Conservation (phyloP, 2,888 invertebrate species). For the Nephrotoma flavescens region DNA sequence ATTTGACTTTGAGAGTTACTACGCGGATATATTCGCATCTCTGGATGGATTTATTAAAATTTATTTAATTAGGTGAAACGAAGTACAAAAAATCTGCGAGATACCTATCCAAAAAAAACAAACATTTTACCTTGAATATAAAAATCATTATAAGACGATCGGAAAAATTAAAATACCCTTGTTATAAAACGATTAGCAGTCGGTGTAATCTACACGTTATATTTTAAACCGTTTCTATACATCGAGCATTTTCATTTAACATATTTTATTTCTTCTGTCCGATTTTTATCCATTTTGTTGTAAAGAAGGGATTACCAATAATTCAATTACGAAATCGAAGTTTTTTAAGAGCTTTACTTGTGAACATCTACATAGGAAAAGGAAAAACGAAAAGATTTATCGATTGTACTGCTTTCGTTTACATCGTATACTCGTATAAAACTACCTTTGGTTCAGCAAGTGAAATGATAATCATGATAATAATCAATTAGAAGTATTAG, state of each 20-base stretch:
- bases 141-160: too few relatives aligned
- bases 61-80: too few relatives aligned
- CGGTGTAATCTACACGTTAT: too few relatives aligned
- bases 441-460: not conserved
- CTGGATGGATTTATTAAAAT: too few relatives aligned
- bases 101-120: too few relatives aligned
- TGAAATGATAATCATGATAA: not conserved
- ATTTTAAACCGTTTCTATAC: not conserved
- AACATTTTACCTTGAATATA: too few relatives aligned
- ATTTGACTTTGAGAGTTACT: too few relatives aligned
- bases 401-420: not conserved
- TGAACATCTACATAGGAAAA: not conserved
- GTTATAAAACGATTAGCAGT: too few relatives aligned
- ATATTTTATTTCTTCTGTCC: not conserved
- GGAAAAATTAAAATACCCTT: too few relatives aligned
- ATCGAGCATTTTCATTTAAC: not conserved
- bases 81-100: too few relatives aligned
- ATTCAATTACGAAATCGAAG: not conserved
- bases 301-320: not conserved
- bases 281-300: not conserved
- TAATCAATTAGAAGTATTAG: not conserved
- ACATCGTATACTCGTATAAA: not conserved
- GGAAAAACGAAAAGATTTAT: not conserved
- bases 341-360: not conserved
- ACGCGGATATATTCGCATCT: too few relatives aligned